Percentiles rank a stretch among this genome's conserved stretches.
These are phyloP conservation scores for Ectropis grisescens DNA, from an alignment of 1,140 invertebrate species.

Conservation along the genomic window DNA sequence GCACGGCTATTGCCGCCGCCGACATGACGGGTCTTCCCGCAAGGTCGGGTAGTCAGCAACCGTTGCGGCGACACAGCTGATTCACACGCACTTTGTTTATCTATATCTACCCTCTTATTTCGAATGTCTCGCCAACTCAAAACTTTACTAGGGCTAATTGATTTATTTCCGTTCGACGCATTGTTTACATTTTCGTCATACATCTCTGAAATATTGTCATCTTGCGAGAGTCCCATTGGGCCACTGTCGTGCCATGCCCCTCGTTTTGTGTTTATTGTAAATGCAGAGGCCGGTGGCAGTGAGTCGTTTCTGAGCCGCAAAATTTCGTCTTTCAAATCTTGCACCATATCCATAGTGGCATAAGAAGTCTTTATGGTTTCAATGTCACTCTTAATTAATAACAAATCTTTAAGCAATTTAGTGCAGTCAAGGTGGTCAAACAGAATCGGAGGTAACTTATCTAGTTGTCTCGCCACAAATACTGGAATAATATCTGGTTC, in stretches of 20 bases:
- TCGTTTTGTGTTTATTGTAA: conserved; percentile 1
- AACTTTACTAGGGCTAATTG: neutral
- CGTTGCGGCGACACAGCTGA: too few relatives aligned
- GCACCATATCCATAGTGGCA: conserved; percentile 7
- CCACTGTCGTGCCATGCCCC: conserved; percentile 5
- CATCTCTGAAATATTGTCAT: neutral
- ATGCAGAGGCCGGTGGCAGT: neutral
- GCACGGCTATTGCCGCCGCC: too few relatives aligned
- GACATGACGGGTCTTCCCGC: too few relatives aligned
- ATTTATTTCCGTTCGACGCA: neutral
- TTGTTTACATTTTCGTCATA: neutral
- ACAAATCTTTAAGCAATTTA: conserved; percentile 13
- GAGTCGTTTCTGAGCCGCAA: conserved; percentile 2
- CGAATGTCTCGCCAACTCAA: too few relatives aligned
- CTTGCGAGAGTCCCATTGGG: conserved; percentile 2
- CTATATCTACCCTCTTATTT: neutral
- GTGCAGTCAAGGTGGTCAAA: conserved; percentile 14
- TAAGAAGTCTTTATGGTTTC: conserved; percentile 6
- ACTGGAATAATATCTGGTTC: conserved; percentile 11
- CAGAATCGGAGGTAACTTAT: conserved; percentile 10
- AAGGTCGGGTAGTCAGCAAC: too few relatives aligned
- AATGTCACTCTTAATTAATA: conserved; percentile 7
- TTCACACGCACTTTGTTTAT: neutral
- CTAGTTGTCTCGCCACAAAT: conserved; percentile 10
- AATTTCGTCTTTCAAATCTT: conserved; percentile 6